phyloP scores from a whole-genome alignment of 2,797 vertebrate genomes.

The Peromyscus melanophrys region DNA sequence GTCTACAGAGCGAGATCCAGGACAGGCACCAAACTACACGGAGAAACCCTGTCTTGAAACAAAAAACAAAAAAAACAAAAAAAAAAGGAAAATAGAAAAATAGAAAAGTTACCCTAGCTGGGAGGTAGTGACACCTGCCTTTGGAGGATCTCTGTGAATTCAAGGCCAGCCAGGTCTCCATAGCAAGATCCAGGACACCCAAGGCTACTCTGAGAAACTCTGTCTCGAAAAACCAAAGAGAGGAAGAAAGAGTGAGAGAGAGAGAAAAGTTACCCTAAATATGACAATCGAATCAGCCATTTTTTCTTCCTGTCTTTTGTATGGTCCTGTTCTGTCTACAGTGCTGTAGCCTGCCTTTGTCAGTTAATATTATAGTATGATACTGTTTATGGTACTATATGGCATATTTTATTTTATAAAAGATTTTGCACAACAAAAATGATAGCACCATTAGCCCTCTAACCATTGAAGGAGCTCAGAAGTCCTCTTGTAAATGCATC shows the following conservation, averaged over 20 bases:
- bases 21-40: not conserved
- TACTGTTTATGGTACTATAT: conserved; percentile 39
- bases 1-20: not conserved
- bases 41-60: not conserved
- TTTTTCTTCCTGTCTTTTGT: not conserved
- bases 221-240: not conserved
- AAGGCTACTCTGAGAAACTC: not conserved
- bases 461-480: conserved; percentile 66
- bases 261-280: not conserved
- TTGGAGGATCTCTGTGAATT: not conserved
- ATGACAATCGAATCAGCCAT: not conserved
- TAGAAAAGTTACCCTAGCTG: not conserved
- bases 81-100: not conserved
- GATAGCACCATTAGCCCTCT: conserved; percentile 38
- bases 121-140: not conserved
- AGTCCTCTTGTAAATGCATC: conserved; percentile 49
- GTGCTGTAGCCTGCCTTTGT: not conserved
- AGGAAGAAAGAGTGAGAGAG: not conserved
- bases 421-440: conserved; percentile 50
- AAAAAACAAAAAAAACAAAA: not conserved
- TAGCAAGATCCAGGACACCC: not conserved
- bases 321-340: not conserved
- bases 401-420: conserved; percentile 19
- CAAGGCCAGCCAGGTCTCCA: not conserved
- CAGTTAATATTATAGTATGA: conserved; percentile 49